Percentiles rank a stretch among this genome's conserved stretches.
Conservation (phyloP, 2,888 invertebrate species). For the Drosophila prolongata region DNA sequence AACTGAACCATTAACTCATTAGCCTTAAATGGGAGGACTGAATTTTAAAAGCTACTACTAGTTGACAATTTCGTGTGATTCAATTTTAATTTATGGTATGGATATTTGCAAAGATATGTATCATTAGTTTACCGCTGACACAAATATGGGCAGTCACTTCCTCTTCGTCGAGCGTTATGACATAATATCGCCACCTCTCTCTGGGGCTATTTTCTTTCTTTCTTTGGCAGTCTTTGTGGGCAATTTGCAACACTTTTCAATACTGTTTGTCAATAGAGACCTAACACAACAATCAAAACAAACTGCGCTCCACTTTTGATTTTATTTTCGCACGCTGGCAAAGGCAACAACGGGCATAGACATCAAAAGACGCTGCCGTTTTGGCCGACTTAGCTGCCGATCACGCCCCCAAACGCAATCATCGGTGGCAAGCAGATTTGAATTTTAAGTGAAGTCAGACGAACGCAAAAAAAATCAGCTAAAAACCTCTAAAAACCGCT, state of each 20-base stretch:
- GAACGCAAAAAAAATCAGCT: not conserved
- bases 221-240: conserved; percentile 21
- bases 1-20: conserved; percentile 32
- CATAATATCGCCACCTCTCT: conserved; percentile 34
- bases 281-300: conserved; percentile 53
- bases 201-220: conserved; percentile 2
- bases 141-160: conserved; percentile 50
- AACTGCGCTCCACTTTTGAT: conserved; percentile 66
- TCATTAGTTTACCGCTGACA: conserved; percentile 40
- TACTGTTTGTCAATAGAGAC: conserved; percentile 44
- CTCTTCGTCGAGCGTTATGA: conserved; percentile 35
- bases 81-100: conserved; percentile 22
- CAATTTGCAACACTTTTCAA: conserved; percentile 56
- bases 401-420: conserved; percentile 48
- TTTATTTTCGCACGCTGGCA: conserved; percentile 61
- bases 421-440: conserved; percentile 52
- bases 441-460: conserved; percentile 53
- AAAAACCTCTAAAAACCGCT: conserved; percentile 4
- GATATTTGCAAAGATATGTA: conserved; percentile 23
- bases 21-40: conserved; percentile 26
- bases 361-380: conserved; percentile 44
- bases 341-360: conserved; percentile 15
- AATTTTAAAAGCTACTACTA: conserved; percentile 30
- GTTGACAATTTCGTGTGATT: conserved; percentile 31
- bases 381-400: conserved; percentile 41